Conservation (phyloP, 2,113 vertebrate species). For the Genyomyrus donnyi region DNA sequence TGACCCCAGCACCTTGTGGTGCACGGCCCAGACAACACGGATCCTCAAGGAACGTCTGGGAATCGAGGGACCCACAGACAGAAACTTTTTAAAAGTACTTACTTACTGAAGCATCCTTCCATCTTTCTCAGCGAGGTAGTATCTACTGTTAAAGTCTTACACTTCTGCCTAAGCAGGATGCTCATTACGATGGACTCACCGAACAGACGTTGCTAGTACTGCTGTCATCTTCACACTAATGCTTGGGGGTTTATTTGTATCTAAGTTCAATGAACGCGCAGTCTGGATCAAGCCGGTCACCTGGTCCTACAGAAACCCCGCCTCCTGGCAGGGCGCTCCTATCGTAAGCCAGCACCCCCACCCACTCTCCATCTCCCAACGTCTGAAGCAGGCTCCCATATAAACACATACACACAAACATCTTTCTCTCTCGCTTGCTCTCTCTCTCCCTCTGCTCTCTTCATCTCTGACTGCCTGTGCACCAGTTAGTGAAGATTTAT, state of each 20-base stretch:
- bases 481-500: slow-evolving; percentile 59
- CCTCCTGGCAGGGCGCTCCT: background rate
- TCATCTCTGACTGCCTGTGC: slow-evolving; percentile 38
- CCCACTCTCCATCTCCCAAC: background rate
- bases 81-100: background rate
- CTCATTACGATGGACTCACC: background rate
- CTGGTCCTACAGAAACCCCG: background rate
- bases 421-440: background rate
- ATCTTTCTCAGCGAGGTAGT: background rate
- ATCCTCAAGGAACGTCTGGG: background rate
- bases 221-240: background rate
- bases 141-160: background rate
- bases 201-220: background rate
- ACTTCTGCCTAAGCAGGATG: background rate
- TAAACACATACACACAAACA: background rate
- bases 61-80: background rate
- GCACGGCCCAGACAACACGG: background rate
- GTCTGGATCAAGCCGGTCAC: background rate
- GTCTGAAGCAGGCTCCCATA: background rate
- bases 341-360: background rate
- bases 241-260: background rate
- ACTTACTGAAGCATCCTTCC: background rate
- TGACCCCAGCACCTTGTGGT: background rate
- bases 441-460: background rate
- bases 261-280: background rate